Evolutionary conservation across 2,888 invertebrate species (phyloP).

Genomic region (Habroteleia sp.): DNA sequence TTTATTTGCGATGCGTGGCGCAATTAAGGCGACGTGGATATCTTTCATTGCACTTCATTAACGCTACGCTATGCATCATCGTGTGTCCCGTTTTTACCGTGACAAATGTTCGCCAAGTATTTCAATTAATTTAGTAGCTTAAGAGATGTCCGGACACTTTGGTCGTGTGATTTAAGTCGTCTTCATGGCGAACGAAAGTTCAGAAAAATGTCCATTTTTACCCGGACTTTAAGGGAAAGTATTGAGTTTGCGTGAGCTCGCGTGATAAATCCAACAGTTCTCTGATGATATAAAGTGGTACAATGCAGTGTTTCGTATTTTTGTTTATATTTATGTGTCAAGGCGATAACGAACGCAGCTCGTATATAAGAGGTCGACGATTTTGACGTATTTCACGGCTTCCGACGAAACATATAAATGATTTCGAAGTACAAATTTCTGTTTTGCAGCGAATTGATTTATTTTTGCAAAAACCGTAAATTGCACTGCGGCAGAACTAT

Average conservation of each 20-base stretch:
- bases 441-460: constrained; percentile 40
- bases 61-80: constrained; percentile 44
- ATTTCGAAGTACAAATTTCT: constrained; percentile 24
- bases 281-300: constrained; percentile 11
- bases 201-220: constrained; percentile 12
- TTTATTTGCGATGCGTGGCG: constrained; percentile 47
- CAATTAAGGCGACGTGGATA: constrained; percentile 55
- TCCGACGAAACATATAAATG: constrained; percentile 26
- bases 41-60: constrained; percentile 58
- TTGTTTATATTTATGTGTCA: not conserved
- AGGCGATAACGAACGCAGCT: constrained; percentile 1
- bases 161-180: constrained; percentile 25
- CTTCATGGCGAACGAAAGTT: not conserved
- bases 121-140: constrained; percentile 56
- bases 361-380: constrained; percentile 10
- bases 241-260: constrained; percentile 4
- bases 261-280: not conserved
- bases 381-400: constrained; percentile 28
- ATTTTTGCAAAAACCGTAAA: constrained; percentile 15
- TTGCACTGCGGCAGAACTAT: constrained; percentile 18
- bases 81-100: constrained; percentile 37
- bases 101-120: constrained; percentile 54
- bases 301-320: constrained; percentile 17
- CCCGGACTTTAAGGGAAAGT: not conserved
- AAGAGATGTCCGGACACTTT: constrained; percentile 16